Conservation (phyloP, 2,113 vertebrate species). For the Calidris pygmaea region DNA sequence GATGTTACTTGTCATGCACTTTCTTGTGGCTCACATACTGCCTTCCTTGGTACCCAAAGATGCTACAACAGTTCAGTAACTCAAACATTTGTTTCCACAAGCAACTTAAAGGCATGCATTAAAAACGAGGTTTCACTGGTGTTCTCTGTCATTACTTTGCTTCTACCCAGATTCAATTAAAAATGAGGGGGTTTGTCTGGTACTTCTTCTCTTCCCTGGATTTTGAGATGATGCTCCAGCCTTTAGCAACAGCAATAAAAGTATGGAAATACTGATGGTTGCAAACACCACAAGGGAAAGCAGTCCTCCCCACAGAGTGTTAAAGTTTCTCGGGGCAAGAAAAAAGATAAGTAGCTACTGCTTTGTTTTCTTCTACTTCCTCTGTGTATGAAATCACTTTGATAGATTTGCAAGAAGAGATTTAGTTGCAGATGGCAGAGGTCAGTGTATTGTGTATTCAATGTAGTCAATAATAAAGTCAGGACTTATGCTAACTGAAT, state of each 20-base stretch:
- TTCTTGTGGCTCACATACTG: not conserved
- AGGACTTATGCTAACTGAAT: conserved; percentile 95
- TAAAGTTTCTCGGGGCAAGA: conserved; percentile 61
- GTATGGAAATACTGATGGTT: not conserved
- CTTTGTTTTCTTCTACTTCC: conserved; percentile 77
- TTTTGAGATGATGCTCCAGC: not conserved
- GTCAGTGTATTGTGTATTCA: conserved; percentile 99
- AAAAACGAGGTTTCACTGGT: not conserved
- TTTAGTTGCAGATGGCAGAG: conserved; percentile 97
- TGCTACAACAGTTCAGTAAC: not conserved
- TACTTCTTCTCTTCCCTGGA: not conserved
- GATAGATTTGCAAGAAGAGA: conserved; percentile 94
- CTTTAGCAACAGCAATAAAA: not conserved
- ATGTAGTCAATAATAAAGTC: conserved; percentile 99
- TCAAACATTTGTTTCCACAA: not conserved
- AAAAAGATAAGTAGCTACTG: conserved; percentile 58
- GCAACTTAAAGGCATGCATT: not conserved
- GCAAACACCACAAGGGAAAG: not conserved
- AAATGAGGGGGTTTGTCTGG: not conserved
- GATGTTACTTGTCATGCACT: not conserved
- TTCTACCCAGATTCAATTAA: not conserved
- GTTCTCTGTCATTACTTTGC: not conserved
- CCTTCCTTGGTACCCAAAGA: not conserved
- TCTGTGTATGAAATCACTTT: conserved; percentile 86
- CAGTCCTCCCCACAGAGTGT: not conserved